Conservation (phyloP, 64 coral and sea anemone genomes). For the Pocillopora damicornis region DNA sequence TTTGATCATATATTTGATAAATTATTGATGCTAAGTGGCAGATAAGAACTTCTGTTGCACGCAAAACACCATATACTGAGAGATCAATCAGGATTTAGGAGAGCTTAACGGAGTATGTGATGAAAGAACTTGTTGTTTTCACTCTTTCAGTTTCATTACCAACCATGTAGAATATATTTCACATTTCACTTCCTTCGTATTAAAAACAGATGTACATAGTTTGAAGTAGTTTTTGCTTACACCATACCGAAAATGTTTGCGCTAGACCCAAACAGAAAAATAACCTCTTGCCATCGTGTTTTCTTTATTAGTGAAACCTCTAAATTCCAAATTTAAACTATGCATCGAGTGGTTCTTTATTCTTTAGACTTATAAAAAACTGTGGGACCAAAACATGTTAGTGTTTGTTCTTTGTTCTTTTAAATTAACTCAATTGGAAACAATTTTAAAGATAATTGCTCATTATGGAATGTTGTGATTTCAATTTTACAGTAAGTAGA, state of each 20-base stretch:
- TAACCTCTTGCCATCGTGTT: no score
- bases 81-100: background rate
- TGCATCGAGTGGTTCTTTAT: no score
- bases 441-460: background rate
- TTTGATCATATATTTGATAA: slow-evolving; percentile 1
- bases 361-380: background rate
- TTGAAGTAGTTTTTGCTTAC: background rate
- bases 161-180: background rate
- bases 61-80: background rate
- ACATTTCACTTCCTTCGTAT: background rate
- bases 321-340: no score
- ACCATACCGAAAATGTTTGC: background rate
- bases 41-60: no score
- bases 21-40: background rate
- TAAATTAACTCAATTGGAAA: background rate
- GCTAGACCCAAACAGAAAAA: background rate
- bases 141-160: background rate
- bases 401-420: background rate
- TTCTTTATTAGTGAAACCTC: no score
- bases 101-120: background rate
- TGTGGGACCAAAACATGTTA: background rate
- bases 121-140: background rate
- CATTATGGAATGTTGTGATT: background rate
- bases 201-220: background rate
- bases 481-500: background rate